These are phyloP conservation scores for Grantiella picta DNA, from an alignment of 2,113 vertebrate species.

Conservation along the genomic window DNA sequence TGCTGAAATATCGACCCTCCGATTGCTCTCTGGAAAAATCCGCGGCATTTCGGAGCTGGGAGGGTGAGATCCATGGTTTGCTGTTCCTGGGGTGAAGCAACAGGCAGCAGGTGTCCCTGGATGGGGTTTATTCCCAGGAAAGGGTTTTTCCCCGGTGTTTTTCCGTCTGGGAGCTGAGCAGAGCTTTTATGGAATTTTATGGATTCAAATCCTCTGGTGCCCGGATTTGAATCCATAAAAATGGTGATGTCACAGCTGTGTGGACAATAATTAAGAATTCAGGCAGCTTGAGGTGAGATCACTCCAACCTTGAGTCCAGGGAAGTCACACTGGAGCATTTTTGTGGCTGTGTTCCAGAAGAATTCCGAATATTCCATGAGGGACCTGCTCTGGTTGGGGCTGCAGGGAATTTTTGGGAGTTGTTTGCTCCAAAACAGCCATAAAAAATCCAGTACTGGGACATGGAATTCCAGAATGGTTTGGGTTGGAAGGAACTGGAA, in stretches of 20 bases:
- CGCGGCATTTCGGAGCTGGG: accelerated
- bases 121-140: not conserved
- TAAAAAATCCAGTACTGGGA: not conserved
- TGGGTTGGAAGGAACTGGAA: not conserved
- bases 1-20: not conserved
- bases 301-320: not conserved
- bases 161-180: not conserved
- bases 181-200: no score
- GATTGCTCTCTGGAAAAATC: not conserved
- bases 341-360: not conserved
- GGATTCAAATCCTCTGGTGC: not conserved
- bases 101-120: not conserved
- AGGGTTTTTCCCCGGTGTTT: accelerated
- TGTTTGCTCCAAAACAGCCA: not conserved
- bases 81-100: accelerated
- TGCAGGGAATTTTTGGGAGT: not conserved
- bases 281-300: not conserved
- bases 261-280: not conserved
- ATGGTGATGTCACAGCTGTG: accelerated
- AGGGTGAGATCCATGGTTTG: not conserved
- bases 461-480: no score
- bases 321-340: not conserved
- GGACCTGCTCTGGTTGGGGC: not conserved
- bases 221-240: not conserved
- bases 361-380: not conserved